phyloP scores from a whole-genome alignment of 37 sponge, comb jelly and placozoan species.

The Corticium candelabrum region DNA sequence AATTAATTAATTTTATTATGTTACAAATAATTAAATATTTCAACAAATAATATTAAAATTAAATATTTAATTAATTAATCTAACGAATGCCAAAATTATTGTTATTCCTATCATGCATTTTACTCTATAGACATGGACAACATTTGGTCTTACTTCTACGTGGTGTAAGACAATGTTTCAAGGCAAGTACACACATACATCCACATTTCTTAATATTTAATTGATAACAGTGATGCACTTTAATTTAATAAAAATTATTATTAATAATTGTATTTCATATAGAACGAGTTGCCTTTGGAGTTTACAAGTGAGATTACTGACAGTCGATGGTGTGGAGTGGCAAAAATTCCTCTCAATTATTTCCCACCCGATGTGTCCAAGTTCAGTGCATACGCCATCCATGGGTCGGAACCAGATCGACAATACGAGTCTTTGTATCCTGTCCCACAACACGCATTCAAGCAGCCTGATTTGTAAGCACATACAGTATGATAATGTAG shows the following conservation, averaged over 20 bases:
- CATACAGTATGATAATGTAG: background rate
- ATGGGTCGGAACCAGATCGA: conserved; percentile 10
- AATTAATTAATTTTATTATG: too few species aligned
- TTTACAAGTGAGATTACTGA: background rate
- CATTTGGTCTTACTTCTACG: background rate
- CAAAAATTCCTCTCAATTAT: conserved; percentile 5
- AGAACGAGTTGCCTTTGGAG: conserved; percentile 9
- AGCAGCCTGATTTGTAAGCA: conserved; percentile 18
- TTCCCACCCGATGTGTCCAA: conserved; percentile 2
- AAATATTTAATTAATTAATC: too few species aligned
- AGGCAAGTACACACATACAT: background rate
- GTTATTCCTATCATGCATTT: too few species aligned
- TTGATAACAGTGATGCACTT: too few species aligned
- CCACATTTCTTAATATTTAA: too few species aligned
- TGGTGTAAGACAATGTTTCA: background rate
- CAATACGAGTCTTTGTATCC: conserved; percentile 7
- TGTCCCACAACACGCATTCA: background rate
- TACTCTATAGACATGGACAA: conserved; percentile 21
- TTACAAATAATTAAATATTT: too few species aligned
- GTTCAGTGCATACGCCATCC: conserved; percentile 17
- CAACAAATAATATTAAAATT: too few species aligned
- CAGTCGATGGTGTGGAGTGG: conserved; percentile 1
- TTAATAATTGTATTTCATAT: background rate
- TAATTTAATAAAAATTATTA: too few species aligned
- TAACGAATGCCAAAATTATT: too few species aligned